Base-by-base conservation (phyloP, 2,113 vertebrate species). In the Heliornis fulica region DNA sequence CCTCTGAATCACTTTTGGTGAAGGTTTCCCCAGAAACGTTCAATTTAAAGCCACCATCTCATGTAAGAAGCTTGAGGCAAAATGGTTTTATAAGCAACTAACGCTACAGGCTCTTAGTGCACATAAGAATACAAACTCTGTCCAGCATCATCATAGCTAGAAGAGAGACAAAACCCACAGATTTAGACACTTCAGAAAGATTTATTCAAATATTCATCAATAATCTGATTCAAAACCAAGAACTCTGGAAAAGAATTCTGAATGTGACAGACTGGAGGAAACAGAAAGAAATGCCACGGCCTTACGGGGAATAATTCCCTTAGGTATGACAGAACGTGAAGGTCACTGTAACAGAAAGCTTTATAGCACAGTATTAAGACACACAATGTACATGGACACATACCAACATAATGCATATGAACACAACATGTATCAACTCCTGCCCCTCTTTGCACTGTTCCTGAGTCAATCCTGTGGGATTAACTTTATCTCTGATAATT, bases 81-180 rank as follows among this genome's bases (percentile, higher is more conserved):
- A 69, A 40, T 22, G 2, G 36, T 82, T 78, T 84, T 53, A 17
- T 41, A 77, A 76, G 25, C 15, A 68, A 25, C 6, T 38, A 16
- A n/a, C 28, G 25, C 7, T 50, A 45, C 15, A 78, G 19, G 9
- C 5, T 12, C 7, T 34, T 66, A 53, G 12, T 40, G 3, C 25
- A 29, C 32, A 28, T 28, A 41, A 45, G 31, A 69, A 28, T n/a
- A n/a, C 0, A 19, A 38, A 46, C 59, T 29, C 32, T 56, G 34
- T 29, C 22, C 68, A 59, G 10, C 16, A 26, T 17, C 16, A 18
- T 22, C 54, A 25, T 0, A 0, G n/a, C 43, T 38, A 46, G 45
- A 87, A 93, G 28, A 17, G 36, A 63, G 21, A 74, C 59, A 87
- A 69, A 85, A 1, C 6, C 5, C 46, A 63, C 15, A 64, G 32